Percentiles rank a stretch among this genome's conserved stretches.
Evolutionary conservation across 2,113 vertebrate genomes (phyloP).

Genomic region (Polypterus bichir): DNA sequence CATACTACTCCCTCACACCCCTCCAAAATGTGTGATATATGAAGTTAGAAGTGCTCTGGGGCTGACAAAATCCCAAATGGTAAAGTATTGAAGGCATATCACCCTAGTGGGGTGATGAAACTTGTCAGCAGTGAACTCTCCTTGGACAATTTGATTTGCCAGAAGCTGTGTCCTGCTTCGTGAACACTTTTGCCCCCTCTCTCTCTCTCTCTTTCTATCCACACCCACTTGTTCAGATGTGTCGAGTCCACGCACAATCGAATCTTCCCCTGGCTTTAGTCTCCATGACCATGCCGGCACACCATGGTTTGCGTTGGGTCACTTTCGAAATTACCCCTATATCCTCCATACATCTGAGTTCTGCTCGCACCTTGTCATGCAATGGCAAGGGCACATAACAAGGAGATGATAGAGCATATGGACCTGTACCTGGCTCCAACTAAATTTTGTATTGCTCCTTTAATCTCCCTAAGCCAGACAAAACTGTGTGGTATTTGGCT

Average conservation of each 20-base stretch:
- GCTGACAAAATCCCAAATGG: slow-evolving; percentile 1
- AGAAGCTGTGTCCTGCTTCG: neutral
- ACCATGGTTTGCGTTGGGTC: neutral
- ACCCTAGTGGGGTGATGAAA: slow-evolving; percentile 2
- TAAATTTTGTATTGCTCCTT: slow-evolving; percentile 13
- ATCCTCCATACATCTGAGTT: neutral
- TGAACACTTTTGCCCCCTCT: neutral
- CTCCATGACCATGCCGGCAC: neutral
- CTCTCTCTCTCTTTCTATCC: neutral
- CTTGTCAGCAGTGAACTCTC: neutral
- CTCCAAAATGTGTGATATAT: neutral
- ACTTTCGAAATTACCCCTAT: neutral
- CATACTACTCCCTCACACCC: neutral
- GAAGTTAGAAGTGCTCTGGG: neutral
- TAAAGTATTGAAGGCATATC: slow-evolving; percentile 3
- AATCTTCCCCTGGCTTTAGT: neutral
- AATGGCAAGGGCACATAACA: slow-evolving; percentile 6
- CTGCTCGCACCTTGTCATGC: slow-evolving; percentile 4
- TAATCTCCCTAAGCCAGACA: slow-evolving; percentile 14
- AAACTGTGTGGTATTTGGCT: slow-evolving; percentile 11
- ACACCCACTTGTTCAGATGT: neutral
- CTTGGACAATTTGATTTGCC: neutral
- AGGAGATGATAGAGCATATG: slow-evolving; percentile 10
- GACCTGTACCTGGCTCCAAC: neutral
- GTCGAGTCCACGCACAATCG: neutral